Evolutionary conservation across 2,113 vertebrate species (phyloP).

Genomic region (Mola mola): DNA sequence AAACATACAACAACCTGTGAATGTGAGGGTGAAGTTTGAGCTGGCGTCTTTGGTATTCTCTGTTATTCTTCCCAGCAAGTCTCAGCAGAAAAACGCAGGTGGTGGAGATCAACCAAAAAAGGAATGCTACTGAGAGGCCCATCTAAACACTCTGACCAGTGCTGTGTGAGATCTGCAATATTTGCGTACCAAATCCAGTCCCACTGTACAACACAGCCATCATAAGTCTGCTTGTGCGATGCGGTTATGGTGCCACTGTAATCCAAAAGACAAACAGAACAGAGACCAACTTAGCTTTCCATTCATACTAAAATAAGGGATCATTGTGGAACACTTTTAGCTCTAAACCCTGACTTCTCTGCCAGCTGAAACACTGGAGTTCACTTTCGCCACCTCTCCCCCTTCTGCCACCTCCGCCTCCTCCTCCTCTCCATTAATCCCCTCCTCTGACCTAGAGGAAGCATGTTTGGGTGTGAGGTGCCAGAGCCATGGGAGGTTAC

Average conservation of each 20-base stretch:
- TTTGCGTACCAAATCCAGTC: constrained; percentile 39
- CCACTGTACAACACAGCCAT: constrained; percentile 17
- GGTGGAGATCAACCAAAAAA: constrained; percentile 50
- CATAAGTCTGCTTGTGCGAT: constrained; percentile 13
- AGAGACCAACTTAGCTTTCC: constrained; percentile 22
- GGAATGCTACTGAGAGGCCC: constrained; percentile 66
- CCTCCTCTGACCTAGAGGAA: constrained; percentile 54
- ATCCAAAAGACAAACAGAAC: constrained; percentile 44
- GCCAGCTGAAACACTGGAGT: constrained; percentile 26
- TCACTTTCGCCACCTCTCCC: constrained; percentile 20
- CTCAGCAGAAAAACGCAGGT: constrained; percentile 52
- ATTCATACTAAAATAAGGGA: constrained; percentile 19
- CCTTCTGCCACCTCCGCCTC: constrained; percentile 22
- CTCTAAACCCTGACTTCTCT: constrained; percentile 17
- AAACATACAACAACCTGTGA: not conserved
- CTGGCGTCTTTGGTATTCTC: not conserved
- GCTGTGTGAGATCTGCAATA: constrained; percentile 45
- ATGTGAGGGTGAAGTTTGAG: not conserved
- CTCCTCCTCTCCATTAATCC: constrained; percentile 26
- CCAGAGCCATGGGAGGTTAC: constrained; percentile 67
- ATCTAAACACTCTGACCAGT: constrained; percentile 56
- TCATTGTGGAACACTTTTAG: not conserved
- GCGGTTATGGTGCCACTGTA: constrained; percentile 41
- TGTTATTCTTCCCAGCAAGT: constrained; percentile 23
- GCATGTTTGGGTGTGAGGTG: constrained; percentile 68